A percentile compares a stretch with the other conserved stretches of the same genome.
Conservation (phyloP, 2,888 invertebrate species). For the Erebia epiphron region DNA sequence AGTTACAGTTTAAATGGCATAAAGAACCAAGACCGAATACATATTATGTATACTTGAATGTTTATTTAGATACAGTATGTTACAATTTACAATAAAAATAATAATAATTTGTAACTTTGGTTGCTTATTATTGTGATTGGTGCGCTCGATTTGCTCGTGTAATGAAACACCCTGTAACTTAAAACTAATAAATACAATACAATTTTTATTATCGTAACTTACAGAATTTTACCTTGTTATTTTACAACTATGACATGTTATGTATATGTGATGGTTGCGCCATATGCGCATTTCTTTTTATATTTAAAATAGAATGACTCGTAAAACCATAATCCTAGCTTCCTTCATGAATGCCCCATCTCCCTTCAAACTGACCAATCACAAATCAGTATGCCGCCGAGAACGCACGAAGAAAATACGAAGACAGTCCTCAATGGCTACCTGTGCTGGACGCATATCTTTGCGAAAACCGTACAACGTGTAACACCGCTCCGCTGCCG, state of each 20-base stretch:
- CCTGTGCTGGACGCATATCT: too few relatives aligned
- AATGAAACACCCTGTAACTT: background rate
- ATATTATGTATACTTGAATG: background rate
- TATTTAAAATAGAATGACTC: too few relatives aligned
- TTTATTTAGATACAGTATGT: background rate
- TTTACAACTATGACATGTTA: slow-evolving; percentile 30
- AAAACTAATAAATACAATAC: slow-evolving; percentile 3
- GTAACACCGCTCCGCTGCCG: too few relatives aligned
- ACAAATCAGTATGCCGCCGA: too few relatives aligned
- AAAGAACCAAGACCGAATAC: background rate
- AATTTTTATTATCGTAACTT: background rate
- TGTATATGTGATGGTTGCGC: too few relatives aligned
- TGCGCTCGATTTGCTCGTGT: background rate
- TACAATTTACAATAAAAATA: background rate
- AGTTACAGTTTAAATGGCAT: background rate
- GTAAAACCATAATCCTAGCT: too few relatives aligned
- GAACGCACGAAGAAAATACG: too few relatives aligned
- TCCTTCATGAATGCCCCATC: too few relatives aligned
- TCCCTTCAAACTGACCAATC: too few relatives aligned
- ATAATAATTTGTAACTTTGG: background rate
- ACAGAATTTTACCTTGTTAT: slow-evolving; percentile 3
- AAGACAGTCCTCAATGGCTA: too few relatives aligned
- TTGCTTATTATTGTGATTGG: background rate
- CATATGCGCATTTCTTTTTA: too few relatives aligned
- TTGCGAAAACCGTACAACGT: too few relatives aligned